phyloP scores from a whole-genome alignment of 2,113 vertebrate species.

The Mirounga angustirostris region DNA sequence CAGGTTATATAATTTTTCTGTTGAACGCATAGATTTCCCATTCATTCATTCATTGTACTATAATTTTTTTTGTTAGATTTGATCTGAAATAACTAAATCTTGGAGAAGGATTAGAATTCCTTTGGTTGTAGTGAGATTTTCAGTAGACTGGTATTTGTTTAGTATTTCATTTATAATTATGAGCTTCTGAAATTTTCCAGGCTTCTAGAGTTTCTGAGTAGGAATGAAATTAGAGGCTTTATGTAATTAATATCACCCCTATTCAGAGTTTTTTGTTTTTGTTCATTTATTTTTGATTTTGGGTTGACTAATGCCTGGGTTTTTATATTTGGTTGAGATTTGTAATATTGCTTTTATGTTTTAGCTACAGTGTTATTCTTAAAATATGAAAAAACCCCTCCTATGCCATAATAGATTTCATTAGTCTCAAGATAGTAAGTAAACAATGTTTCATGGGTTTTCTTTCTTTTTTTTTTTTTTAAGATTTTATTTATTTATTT shows the following conservation, averaged over 20 bases:
- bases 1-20: background rate
- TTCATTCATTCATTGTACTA: background rate
- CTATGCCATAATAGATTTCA: background rate
- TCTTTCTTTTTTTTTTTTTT: background rate
- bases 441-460: slow-evolving; percentile 10
- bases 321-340: slow-evolving; percentile 39
- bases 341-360: slow-evolving; percentile 35
- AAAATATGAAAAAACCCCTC: background rate
- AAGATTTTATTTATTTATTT: too few relatives aligned
- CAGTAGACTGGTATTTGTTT: background rate
- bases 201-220: slow-evolving; percentile 6
- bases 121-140: slow-evolving; percentile 55
- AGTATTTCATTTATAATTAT: slow-evolving; percentile 36
- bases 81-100: slow-evolving; percentile 16
- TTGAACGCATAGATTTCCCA: background rate
- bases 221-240: slow-evolving; percentile 33
- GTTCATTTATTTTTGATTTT: slow-evolving; percentile 51
- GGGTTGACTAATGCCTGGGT: background rate
- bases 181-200: slow-evolving; percentile 44
- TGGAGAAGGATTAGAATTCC: slow-evolving; percentile 21
- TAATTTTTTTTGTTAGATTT: slow-evolving; percentile 5
- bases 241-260: background rate
- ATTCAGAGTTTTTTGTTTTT: background rate
- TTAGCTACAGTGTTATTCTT: slow-evolving; percentile 34
- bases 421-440: slow-evolving; percentile 10